Evolutionary conservation across 1,140 invertebrate genomes (phyloP).

Genomic region (Rhagoletis zephyria): DNA sequence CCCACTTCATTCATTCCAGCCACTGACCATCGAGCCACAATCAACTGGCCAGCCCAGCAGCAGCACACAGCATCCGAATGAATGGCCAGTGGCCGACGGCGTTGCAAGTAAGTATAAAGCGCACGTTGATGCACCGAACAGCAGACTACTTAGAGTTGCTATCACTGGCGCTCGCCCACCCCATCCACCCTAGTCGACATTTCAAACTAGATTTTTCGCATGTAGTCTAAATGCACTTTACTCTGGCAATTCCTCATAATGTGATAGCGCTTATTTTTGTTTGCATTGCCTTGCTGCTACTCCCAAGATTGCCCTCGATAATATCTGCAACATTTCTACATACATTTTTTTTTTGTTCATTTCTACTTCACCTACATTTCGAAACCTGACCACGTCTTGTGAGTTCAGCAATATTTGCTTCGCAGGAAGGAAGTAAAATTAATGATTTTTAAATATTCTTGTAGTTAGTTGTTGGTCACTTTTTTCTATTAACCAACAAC

Average conservation of each 20-base stretch:
- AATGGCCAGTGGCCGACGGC: not conserved
- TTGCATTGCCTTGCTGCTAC: not conserved
- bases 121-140: not conserved
- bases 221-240: conserved; percentile 23
- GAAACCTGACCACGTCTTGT: conserved; percentile 45
- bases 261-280: not conserved
- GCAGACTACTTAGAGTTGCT: not conserved
- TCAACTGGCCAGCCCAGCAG: conserved; percentile 22
- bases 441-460: conserved; percentile 34
- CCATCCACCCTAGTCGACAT: not conserved
- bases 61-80: not conserved
- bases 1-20: conserved; percentile 34
- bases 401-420: conserved; percentile 12
- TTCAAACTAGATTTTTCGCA: not conserved
- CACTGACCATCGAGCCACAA: conserved; percentile 32
- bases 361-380: conserved; percentile 36
- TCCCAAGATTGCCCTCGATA: conserved; percentile 15
- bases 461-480: not conserved
- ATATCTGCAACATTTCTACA: conserved; percentile 11
- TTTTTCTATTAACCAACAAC: too few species aligned
- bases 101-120: not conserved
- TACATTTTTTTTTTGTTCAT: not conserved
- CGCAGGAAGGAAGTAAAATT: conserved; percentile 16
- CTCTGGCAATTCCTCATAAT: conserved; percentile 34
- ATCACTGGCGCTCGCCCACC: not conserved